A percentile compares a stretch with the other conserved stretches of the same genome.
Conservation (phyloP, 37 sponge, comb jelly and placozoan species). For the Dysidea cf. avara region DNA sequence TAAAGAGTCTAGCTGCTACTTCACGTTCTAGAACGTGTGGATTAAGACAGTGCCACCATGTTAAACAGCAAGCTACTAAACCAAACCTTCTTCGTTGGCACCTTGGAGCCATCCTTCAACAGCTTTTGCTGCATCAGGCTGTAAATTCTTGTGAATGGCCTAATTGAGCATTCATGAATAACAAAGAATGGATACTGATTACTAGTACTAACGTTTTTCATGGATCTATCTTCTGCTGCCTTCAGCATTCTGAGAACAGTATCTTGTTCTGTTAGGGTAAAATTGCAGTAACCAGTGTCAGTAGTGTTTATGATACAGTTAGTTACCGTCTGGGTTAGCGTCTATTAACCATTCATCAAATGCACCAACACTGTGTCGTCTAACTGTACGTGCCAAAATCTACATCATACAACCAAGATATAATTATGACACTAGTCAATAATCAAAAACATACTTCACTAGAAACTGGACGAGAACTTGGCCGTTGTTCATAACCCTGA, state of each 20-base stretch:
- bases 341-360: conserved; percentile 50
- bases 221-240: conserved; percentile 64
- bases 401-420: neutral
- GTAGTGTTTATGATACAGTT: neutral
- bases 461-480: no score
- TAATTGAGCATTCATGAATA: neutral
- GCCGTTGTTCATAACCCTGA: no score
- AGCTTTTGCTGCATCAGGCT: conserved; percentile 71
- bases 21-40: conserved; percentile 47
- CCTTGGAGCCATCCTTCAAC: conserved; percentile 49
- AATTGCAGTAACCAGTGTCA: neutral
- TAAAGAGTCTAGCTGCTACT: conserved; percentile 71
- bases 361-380: conserved; percentile 17
- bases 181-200: neutral
- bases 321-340: conserved; percentile 64
- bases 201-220: conserved; percentile 43
- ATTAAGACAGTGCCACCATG: neutral
- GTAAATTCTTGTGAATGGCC: conserved; percentile 58
- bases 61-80: neutral
- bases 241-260: conserved; percentile 74
- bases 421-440: no score
- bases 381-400: conserved; percentile 37
- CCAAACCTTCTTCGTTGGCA: conserved; percentile 61
- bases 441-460: no score
- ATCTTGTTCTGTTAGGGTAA: conserved; percentile 49